Base-by-base conservation (phyloP, 2,888 invertebrate species). In the Platerodrilus igneus region DNA sequence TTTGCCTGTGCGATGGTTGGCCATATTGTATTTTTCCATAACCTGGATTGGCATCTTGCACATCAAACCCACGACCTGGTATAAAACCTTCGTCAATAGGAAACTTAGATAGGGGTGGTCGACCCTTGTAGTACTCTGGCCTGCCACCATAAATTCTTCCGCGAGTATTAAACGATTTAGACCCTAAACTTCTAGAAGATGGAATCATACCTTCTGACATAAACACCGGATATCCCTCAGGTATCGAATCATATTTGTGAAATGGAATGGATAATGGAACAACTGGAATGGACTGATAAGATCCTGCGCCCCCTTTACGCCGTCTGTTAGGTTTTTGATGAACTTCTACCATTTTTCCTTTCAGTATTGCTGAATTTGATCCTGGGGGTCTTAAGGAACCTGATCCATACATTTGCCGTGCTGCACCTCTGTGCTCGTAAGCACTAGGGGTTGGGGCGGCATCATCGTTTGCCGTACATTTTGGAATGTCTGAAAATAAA, bases 321-420 rank as follows among this genome's bases (percentile, higher is more conserved):
- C 40, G 16, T 15, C 44, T 19, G n/a, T n/a, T n/a, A n/a, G n/a
- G n/a, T n/a, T n/a, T n/a, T n/a, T n/a, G n/a, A n/a, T n/a, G n/a
- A n/a, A n/a, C 29, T 36, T 31, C 37, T 63, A 43, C 65, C 62
- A 19, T 2, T 65, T 67, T 63, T 37, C 57, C 66, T 65, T 52
- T 70, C 29, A 59, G 61, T 56, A 70, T 49, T 41, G 62, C 47
- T 48, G 74, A 66, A 55, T 67, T 57, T 45, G 67, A 56, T 48
- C 74, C 63, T 48, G 69, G 60, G 11, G 72, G 70, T 52, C 78
- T 61, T 47, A 75, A 57, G 23, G 71, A 71, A 32, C 75, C 74
- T 5, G 76, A 75, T 27, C 76, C 76, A 51, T 70, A 73, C 68
- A 76, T 75, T 56, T 76, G 75, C 16, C 76, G 66, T 47, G 74